phyloP scores from a whole-genome alignment of 2,888 invertebrate species.

The Meiosimyza platycephala region DNA sequence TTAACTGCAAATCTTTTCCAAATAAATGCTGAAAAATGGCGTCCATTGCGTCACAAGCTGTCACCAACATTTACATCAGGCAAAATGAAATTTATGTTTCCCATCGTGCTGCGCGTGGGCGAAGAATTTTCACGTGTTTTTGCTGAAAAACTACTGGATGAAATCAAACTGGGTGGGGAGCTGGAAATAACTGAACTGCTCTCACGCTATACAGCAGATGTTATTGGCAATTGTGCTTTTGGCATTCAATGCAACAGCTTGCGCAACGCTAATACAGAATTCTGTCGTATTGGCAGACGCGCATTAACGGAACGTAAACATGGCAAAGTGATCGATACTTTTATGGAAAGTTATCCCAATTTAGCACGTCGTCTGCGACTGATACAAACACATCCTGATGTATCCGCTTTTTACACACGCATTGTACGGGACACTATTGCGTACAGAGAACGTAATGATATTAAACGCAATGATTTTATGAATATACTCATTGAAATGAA shows the following conservation, averaged over 20 bases:
- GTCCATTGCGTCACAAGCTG: conserved; percentile 61
- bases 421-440: conserved; percentile 63
- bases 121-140: conserved; percentile 40
- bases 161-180: conserved; percentile 9
- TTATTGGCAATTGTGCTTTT: conserved; percentile 67
- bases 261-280: conserved; percentile 56
- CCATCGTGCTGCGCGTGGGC: conserved; percentile 53
- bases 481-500: conserved; percentile 68
- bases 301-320: conserved; percentile 49
- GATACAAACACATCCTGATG: conserved; percentile 45
- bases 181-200: conserved; percentile 55
- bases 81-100: conserved; percentile 68
- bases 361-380: conserved; percentile 45
- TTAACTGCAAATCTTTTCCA: conserved; percentile 55
- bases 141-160: conserved; percentile 8
- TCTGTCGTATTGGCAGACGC: conserved; percentile 49
- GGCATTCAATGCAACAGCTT: conserved; percentile 66
- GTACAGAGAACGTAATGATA: conserved; percentile 59
- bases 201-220: conserved; percentile 63
- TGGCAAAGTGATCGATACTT: conserved; percentile 23
- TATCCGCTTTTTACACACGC: conserved; percentile 57
- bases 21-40: conserved; percentile 63
- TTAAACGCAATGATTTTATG: conserved; percentile 68
- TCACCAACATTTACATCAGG: conserved; percentile 68
- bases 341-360: conserved; percentile 43